Conservation (phyloP, 2,888 invertebrate genomes). For the Pachydiplax longipennis region DNA sequence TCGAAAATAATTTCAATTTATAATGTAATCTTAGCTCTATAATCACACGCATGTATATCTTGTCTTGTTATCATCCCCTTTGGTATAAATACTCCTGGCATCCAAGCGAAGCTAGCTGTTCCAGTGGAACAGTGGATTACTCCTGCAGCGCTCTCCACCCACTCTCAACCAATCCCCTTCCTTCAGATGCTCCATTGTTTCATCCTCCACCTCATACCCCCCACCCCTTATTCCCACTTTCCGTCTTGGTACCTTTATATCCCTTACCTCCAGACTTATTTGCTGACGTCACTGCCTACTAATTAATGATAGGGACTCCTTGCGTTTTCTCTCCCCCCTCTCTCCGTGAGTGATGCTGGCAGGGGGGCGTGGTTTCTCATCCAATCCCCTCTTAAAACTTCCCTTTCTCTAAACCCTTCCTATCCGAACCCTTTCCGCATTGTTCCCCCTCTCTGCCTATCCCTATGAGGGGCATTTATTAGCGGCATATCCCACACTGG, state of each 20-base stretch:
- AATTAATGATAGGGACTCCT: conserved; percentile 33
- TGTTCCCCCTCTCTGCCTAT: background rate
- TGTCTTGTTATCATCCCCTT: too few relatives aligned
- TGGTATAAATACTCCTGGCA: too few relatives aligned
- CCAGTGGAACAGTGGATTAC: too few relatives aligned
- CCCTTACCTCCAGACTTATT: conserved; percentile 41
- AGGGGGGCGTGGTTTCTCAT: conserved; percentile 31
- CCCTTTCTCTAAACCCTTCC: background rate
- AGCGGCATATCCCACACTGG: conserved; percentile 27
- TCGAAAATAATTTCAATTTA: too few relatives aligned
- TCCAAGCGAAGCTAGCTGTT: too few relatives aligned
- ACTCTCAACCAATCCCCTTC: background rate
- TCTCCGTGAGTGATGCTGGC: conserved; percentile 37
- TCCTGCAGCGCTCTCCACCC: background rate
- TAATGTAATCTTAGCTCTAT: too few relatives aligned
- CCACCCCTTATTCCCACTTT: background rate
- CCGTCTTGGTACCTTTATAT: conserved; percentile 11
- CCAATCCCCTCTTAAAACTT: background rate
- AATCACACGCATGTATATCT: too few relatives aligned
- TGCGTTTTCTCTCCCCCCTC: background rate
- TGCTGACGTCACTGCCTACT: conserved; percentile 44
- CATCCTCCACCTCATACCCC: background rate
- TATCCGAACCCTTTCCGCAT: background rate
- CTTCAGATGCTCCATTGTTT: background rate
- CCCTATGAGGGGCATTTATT: conserved; percentile 31